Evolutionary conservation across 2,888 invertebrate species (phyloP).

Genomic region (Caenorhabditis panamensis): DNA sequence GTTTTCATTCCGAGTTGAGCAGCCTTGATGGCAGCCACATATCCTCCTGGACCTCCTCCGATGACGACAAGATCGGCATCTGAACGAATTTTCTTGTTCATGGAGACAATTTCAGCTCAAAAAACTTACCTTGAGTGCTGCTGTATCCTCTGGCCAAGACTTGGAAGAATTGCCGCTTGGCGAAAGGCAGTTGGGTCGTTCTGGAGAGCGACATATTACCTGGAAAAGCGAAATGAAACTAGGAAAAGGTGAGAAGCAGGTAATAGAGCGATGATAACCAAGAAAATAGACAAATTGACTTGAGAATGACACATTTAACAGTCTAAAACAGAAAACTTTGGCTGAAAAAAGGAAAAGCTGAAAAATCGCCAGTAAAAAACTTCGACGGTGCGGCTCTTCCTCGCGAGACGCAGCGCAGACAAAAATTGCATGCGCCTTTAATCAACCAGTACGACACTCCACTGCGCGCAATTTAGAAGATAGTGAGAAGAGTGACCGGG

Average conservation of each 20-base stretch:
- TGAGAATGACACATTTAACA: conserved; percentile 17
- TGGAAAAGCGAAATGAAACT: conserved; percentile 6
- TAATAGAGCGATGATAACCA: not conserved
- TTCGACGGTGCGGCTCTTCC: conserved; percentile 62
- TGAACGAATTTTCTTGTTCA: conserved; percentile 79
- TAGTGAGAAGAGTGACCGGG: not conserved
- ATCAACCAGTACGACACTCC: conserved; percentile 32
- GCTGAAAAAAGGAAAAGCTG: conserved; percentile 28
- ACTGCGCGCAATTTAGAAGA: conserved; percentile 4
- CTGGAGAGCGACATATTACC: conserved; percentile 62
- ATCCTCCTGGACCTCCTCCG: conserved; percentile 98
- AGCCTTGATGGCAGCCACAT: conserved; percentile 99
- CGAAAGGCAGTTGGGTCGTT: conserved; percentile 49
- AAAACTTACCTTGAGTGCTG: conserved; percentile 60
- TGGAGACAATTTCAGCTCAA: conserved; percentile 1
- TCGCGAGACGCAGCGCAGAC: conserved; percentile 24
- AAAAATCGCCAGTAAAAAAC: conserved; percentile 52
- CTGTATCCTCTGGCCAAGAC: conserved; percentile 66
- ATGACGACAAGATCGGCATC: conserved; percentile 97
- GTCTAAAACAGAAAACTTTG: not conserved
- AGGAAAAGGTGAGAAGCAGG: not conserved
- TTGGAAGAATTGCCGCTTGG: conserved; percentile 64
- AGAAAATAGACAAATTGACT: not conserved
- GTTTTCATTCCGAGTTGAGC: conserved; percentile 98
- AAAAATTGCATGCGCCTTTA: conserved; percentile 33